Percentiles rank a stretch among this genome's conserved stretches.
Conservation (phyloP, 2,888 invertebrate species). For the Eristalis pertinax region DNA sequence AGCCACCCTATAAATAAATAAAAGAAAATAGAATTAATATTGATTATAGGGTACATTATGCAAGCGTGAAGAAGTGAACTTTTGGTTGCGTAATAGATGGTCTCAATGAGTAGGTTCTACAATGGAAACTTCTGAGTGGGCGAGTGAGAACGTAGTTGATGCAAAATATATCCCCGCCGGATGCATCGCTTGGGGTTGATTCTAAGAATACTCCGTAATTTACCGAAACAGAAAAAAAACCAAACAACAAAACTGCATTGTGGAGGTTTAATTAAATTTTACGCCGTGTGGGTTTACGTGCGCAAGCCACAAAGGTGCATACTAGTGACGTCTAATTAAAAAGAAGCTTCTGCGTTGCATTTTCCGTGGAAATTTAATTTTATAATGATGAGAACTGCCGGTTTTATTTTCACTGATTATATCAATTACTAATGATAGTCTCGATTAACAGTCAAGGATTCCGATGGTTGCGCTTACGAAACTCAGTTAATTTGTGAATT, state of each 20-base stretch:
- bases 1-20: conserved; percentile 90
- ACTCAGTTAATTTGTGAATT: background rate
- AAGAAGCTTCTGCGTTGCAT: background rate
- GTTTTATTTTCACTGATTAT: background rate
- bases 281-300: conserved; percentile 5
- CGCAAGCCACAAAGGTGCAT: background rate
- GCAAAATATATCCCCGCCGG: background rate
- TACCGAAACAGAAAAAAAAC: conserved; percentile 1
- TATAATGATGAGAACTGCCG: conserved; percentile 13
- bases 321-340: conserved; percentile 32
- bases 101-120: background rate
- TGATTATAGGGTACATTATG: background rate
- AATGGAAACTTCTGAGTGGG: background rate
- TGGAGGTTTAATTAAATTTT: conserved; percentile 25
- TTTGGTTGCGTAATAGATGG: background rate
- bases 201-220: conserved; percentile 8
- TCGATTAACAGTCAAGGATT: background rate
- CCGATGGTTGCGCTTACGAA: background rate
- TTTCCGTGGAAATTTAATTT: conserved; percentile 1
- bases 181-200: background rate
- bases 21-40: conserved; percentile 26
- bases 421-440: background rate
- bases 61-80: background rate
- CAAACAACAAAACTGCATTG: background rate
- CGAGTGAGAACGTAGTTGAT: background rate